Evolutionary conservation across 2,113 vertebrate species (phyloP).

Genomic region (Scartelaos histophorus): DNA sequence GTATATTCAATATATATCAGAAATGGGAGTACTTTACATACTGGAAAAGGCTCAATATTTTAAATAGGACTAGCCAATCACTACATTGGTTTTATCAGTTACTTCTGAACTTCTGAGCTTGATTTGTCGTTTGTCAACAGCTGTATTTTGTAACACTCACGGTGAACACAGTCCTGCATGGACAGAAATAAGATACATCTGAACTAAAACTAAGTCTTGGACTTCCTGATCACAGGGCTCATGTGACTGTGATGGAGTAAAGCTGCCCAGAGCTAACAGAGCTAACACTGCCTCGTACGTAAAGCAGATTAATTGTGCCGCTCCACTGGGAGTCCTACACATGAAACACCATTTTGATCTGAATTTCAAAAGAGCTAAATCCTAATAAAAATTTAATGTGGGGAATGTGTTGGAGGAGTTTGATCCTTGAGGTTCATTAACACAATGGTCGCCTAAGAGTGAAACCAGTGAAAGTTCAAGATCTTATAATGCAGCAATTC

Average conservation of each 20-base stretch:
- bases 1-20: too few species aligned
- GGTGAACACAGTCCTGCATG: not conserved
- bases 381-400: conserved; percentile 34
- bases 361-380: conserved; percentile 53
- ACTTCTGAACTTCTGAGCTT: not conserved
- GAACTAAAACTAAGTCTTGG: conserved; percentile 8
- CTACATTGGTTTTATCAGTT: not conserved
- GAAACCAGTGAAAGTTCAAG: not conserved
- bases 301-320: conserved; percentile 56
- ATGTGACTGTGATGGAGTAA: conserved; percentile 52
- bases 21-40: too few species aligned
- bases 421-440: not conserved
- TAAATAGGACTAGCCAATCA: too few species aligned
- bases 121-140: not conserved
- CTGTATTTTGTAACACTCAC: not conserved
- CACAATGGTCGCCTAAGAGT: not conserved
- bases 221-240: conserved; percentile 37
- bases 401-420: not conserved
- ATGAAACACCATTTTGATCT: conserved; percentile 60
- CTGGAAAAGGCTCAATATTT: too few species aligned
- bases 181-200: conserved; percentile 37
- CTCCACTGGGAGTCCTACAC: conserved; percentile 24
- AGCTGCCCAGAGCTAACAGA: conserved; percentile 37
- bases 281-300: conserved; percentile 44
- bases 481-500: not conserved